Conservation (phyloP, 1,140 invertebrate species). For the Achroia grisella region DNA sequence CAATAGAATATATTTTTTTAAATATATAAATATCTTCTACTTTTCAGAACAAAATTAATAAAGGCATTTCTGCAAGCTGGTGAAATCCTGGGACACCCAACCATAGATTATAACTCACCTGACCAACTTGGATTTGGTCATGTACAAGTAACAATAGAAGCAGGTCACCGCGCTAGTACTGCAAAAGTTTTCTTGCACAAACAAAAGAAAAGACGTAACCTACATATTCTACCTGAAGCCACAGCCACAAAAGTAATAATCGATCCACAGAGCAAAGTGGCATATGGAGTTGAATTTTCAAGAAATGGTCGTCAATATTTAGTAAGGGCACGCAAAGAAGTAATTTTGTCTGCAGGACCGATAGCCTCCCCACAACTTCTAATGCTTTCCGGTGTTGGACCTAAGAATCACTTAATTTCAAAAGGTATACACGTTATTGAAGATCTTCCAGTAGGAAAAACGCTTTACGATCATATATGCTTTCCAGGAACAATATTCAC, state of each 20-base stretch:
- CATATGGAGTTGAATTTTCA: conserved; percentile 79
- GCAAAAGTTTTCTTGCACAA: conserved; percentile 76
- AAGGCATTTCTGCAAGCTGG: conserved; percentile 75
- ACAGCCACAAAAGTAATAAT: conserved; percentile 79
- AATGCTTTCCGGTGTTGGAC: conserved; percentile 80
- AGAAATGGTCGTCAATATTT: conserved; percentile 49
- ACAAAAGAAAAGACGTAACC: conserved; percentile 76
- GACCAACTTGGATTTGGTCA: conserved; percentile 73
- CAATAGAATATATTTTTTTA: too few species aligned
- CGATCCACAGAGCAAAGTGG: conserved; percentile 75
- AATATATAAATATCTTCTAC: conserved; percentile 7
- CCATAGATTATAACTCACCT: conserved; percentile 71
- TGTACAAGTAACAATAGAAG: conserved; percentile 77
- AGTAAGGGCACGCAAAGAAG: conserved; percentile 72
- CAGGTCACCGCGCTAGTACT: conserved; percentile 70
- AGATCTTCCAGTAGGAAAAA: conserved; percentile 76
- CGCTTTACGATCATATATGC: conserved; percentile 76
- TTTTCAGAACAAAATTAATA: conserved; percentile 69
- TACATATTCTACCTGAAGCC: conserved; percentile 76
- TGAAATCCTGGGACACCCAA: conserved; percentile 70
- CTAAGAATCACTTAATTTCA: conserved; percentile 70
- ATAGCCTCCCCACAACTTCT: conserved; percentile 77
- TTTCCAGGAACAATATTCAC: conserved; percentile 78
- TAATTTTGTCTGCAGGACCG: conserved; percentile 76
- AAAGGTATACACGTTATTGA: conserved; percentile 67